phyloP scores from a whole-genome alignment of 2,888 invertebrate species.

The Phaonia tiefii region DNA sequence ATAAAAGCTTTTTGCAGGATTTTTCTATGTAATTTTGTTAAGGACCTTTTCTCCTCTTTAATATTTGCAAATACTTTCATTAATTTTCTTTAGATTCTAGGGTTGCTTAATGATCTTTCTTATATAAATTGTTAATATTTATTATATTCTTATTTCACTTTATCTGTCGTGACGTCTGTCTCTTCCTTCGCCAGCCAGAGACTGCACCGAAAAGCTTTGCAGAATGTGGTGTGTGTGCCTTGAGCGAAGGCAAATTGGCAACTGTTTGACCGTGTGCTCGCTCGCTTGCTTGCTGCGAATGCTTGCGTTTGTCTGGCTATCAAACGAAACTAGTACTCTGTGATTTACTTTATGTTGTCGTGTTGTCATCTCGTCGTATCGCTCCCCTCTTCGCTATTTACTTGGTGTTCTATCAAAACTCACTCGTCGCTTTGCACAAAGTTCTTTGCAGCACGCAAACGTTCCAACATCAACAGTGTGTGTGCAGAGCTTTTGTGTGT shows the following conservation, averaged over 20 bases:
- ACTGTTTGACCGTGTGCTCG: conserved; percentile 70
- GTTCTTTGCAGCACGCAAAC: conserved; percentile 42
- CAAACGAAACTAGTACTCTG: conserved; percentile 53
- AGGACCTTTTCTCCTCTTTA: no score
- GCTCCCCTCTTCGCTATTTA: conserved; percentile 1
- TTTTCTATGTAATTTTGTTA: background rate
- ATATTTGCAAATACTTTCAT: background rate
- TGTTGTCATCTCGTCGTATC: conserved; percentile 31
- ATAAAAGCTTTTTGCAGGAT: background rate
- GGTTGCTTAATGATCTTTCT: background rate
- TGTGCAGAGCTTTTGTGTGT: conserved; percentile 49
- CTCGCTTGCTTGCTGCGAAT: conserved; percentile 15
- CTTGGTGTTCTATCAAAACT: conserved; percentile 6
- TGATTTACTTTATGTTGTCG: conserved; percentile 50
- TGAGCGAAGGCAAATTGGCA: conserved; percentile 76
- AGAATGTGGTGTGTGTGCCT: conserved; percentile 73
- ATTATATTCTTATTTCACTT: no score
- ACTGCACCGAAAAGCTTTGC: background rate
- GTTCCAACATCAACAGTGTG: background rate
- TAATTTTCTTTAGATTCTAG: background rate
- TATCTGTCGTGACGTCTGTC: background rate
- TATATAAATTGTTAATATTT: background rate
- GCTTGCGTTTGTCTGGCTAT: conserved; percentile 49
- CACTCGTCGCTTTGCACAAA: conserved; percentile 42
- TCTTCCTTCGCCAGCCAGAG: background rate